phyloP scores from a whole-genome alignment of 2,888 invertebrate genomes.

The Heliconius erato region DNA sequence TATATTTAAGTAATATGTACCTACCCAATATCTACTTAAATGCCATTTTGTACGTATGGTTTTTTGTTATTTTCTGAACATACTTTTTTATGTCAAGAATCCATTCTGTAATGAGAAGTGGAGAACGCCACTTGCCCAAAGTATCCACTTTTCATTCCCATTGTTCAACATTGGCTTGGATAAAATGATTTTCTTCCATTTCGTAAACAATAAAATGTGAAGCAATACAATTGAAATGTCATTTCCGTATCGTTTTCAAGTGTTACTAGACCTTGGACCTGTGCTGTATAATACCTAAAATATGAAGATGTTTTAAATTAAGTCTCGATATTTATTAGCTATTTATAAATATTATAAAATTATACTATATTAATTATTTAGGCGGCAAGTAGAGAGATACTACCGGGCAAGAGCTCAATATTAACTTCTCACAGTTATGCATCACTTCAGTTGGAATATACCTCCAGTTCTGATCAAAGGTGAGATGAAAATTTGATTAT shows the following conservation, averaged over 20 bases:
- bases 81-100: constrained; percentile 21
- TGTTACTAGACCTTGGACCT: not conserved
- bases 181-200: not conserved
- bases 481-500: constrained; percentile 43
- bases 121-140: constrained; percentile 6
- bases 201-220: not conserved
- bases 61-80: not conserved
- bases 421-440: constrained; percentile 71
- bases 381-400: constrained; percentile 78
- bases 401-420: constrained; percentile 76
- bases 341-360: not conserved
- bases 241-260: not conserved
- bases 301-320: too few relatives aligned
- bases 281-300: too few relatives aligned
- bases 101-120: constrained; percentile 9
- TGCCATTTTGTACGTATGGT: too few relatives aligned
- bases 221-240: not conserved
- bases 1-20: too few relatives aligned
- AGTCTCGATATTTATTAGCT: not conserved
- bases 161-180: constrained; percentile 2
- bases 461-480: constrained; percentile 81
- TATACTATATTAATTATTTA: constrained; percentile 46
- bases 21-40: too few relatives aligned
- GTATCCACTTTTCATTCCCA: constrained; percentile 15
- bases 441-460: constrained; percentile 78